Evolutionary conservation across 2,797 vertebrate genomes (phyloP).

Genomic region (Neosalanx taihuensis): DNA sequence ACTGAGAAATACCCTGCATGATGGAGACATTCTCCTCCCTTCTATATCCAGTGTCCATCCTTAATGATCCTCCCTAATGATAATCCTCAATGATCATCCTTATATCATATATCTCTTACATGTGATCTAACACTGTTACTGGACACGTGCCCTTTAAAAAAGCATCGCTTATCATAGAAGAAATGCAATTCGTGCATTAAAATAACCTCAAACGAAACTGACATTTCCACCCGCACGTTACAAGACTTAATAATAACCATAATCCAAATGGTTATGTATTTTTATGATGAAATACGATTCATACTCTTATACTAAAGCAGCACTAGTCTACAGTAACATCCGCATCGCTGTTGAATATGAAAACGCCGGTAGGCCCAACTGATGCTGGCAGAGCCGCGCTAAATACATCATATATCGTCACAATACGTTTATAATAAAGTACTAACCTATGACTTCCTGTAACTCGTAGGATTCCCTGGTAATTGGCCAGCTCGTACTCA

Average conservation of each 20-base stretch:
- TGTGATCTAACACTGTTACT: conserved; percentile 15
- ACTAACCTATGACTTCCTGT: conserved; percentile 98
- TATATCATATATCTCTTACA: neutral
- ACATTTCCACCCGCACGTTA: conserved; percentile 24
- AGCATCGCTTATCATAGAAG: conserved; percentile 18
- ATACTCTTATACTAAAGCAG: neutral
- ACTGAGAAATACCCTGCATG: conserved; percentile 1
- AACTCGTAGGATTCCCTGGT: conserved; percentile 94
- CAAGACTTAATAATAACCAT: neutral
- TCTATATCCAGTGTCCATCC: neutral
- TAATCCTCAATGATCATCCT: too few species aligned
- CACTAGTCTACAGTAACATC: conserved; percentile 59
- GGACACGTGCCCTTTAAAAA: conserved; percentile 50
- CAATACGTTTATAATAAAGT: neutral
- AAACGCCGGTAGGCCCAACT: conserved; percentile 78
- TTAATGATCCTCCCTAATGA: too few species aligned
- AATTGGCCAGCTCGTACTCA: conserved; percentile 87
- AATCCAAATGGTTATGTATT: neutral
- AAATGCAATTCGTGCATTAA: neutral
- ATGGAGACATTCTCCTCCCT: conserved; percentile 10
- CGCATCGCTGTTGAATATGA: conserved; percentile 62
- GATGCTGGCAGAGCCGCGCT: conserved; percentile 20
- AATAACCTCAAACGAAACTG: conserved; percentile 22
- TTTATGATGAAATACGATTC: neutral
- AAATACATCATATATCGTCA: neutral